Percentiles rank a stretch among this genome's conserved stretches.
Evolutionary conservation across 2,113 vertebrate species (phyloP).

Genomic region (Acanthisitta chloris): DNA sequence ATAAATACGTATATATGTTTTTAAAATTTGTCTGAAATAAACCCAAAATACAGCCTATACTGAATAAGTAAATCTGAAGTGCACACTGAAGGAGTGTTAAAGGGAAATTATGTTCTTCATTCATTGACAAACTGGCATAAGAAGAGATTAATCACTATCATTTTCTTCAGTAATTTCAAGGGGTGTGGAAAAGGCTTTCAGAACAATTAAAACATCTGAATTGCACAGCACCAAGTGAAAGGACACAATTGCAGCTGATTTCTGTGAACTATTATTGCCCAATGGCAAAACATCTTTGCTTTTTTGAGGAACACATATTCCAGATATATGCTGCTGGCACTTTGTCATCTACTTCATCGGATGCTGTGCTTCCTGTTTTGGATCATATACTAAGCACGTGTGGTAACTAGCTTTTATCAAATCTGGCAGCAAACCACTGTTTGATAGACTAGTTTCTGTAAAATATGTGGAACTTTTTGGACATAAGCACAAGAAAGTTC

Average conservation of each 20-base stretch:
- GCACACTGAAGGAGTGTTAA: background rate
- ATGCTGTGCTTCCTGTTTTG: slow-evolving; percentile 54
- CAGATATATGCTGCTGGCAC: slow-evolving; percentile 52
- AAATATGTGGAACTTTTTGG: background rate
- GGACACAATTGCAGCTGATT: slow-evolving; percentile 13
- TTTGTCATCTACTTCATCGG: slow-evolving; percentile 24
- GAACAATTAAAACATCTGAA: slow-evolving; percentile 31
- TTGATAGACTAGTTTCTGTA: slow-evolving; percentile 20
- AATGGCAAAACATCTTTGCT: slow-evolving; percentile 39
- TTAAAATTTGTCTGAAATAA: background rate
- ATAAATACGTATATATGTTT: background rate
- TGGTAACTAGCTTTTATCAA: slow-evolving; percentile 41
- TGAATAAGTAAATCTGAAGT: background rate
- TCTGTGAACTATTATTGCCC: slow-evolving; percentile 16
- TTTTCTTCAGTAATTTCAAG: slow-evolving; percentile 45
- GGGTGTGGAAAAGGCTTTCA: background rate
- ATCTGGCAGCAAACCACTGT: slow-evolving; percentile 18
- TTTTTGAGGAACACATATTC: slow-evolving; percentile 26
- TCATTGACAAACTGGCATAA: background rate
- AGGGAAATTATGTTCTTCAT: background rate
- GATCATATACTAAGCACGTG: background rate
- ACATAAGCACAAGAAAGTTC: background rate
- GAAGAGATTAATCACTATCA: background rate
- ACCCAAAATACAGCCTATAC: background rate
- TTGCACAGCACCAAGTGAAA: background rate